Evolutionary conservation across 2,888 invertebrate genomes (phyloP).

Genomic region (Callinectes sapidus): DNA sequence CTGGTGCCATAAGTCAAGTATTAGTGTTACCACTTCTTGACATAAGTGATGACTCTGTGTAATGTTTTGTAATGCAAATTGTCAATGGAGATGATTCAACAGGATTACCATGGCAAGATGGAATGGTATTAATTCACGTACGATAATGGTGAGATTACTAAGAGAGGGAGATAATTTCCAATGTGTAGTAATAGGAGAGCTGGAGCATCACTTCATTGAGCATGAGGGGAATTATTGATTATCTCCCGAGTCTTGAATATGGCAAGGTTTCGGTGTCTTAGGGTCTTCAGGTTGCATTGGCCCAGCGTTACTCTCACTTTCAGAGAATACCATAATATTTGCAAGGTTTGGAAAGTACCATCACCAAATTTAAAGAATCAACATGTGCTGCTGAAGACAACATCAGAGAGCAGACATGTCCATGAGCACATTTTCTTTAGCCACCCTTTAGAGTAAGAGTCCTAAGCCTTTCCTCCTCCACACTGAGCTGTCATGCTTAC

Average conservation of each 20-base stretch:
- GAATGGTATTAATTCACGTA: background rate
- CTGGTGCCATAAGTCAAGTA: background rate
- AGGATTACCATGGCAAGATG: background rate
- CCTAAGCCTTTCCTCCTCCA: background rate
- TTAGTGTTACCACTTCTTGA: background rate
- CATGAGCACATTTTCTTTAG: background rate
- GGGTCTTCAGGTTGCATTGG: background rate
- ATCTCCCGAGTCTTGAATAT: background rate
- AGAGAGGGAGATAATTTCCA: background rate
- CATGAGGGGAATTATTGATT: background rate
- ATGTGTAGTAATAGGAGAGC: background rate
- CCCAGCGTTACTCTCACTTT: background rate
- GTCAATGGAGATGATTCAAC: background rate
- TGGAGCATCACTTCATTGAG: background rate
- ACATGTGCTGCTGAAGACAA: background rate
- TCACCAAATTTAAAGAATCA: background rate
- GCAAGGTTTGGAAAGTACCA: background rate
- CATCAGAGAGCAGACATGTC: background rate
- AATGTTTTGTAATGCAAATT: background rate
- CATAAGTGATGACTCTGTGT: background rate
- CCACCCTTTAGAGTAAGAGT: background rate
- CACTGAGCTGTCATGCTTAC: slow-evolving; percentile 13
- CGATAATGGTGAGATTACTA: background rate
- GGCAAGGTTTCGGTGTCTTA: background rate
- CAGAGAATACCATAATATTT: background rate